These are phyloP conservation scores for Lepidonotus clava DNA, from an alignment of 2,888 invertebrate genomes.

Conservation along the genomic window DNA sequence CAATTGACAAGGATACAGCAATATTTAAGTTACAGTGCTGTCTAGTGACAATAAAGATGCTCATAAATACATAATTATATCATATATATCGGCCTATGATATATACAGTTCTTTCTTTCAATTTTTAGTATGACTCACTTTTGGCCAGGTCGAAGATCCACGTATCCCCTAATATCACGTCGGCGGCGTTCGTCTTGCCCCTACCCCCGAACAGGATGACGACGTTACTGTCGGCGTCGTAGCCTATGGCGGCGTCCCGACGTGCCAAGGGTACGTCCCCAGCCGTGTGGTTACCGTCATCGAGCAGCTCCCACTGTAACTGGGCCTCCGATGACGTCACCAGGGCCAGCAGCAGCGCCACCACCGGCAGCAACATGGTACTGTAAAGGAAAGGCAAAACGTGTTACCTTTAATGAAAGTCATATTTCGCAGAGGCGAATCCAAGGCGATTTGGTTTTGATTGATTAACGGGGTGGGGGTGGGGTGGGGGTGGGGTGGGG, in stretches of 20 bases:
- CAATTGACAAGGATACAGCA: too few species aligned
- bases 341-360: not conserved
- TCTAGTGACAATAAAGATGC: too few species aligned
- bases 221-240: constrained; percentile 15
- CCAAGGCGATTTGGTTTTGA: too few species aligned
- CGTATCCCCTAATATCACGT: constrained; percentile 17
- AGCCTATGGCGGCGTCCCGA: constrained; percentile 45
- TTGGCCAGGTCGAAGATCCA: constrained; percentile 45
- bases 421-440: too few species aligned
- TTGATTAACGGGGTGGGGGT: too few species aligned
- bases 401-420: too few species aligned
- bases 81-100: too few species aligned
- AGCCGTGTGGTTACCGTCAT: constrained; percentile 20
- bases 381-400: not conserved
- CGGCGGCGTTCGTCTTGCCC: not conserved
- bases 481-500: too few species aligned
- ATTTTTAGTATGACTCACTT: not conserved
- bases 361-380: not conserved
- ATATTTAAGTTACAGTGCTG: too few species aligned
- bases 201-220: constrained; percentile 47
- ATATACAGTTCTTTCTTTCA: too few species aligned
- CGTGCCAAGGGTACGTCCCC: constrained; percentile 13
- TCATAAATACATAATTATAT: too few species aligned
- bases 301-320: constrained; percentile 29
- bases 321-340: not conserved